These are phyloP conservation scores for Tinamus major DNA, from an alignment of 2,797 vertebrate species.

Conservation along the genomic window DNA sequence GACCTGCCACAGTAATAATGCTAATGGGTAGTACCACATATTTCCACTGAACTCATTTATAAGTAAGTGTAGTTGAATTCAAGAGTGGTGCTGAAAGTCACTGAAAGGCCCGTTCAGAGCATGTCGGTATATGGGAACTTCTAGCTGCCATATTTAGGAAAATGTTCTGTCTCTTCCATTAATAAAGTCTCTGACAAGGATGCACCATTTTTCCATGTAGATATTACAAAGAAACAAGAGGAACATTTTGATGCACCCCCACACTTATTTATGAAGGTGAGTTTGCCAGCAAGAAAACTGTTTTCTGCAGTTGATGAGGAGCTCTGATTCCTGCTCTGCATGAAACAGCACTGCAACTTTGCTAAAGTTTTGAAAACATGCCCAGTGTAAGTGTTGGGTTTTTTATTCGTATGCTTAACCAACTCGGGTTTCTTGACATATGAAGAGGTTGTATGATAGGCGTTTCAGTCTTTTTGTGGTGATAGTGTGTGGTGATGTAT, in stretches of 20 bases:
- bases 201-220: conserved; percentile 77
- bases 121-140: background rate
- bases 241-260: conserved; percentile 92
- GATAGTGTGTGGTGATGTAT: background rate
- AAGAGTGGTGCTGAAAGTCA: background rate
- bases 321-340: background rate
- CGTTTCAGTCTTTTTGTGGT: background rate
- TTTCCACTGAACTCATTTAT: background rate
- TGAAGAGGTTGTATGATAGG: conserved; percentile 6
- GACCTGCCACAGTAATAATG: background rate
- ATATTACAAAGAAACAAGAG: conserved; percentile 94
- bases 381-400: background rate
- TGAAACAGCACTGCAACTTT: background rate
- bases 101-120: background rate
- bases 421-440: background rate
- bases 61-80: background rate
- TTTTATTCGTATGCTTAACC: background rate
- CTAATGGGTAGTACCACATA: background rate
- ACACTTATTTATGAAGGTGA: conserved; percentile 94
- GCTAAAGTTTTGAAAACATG: rapidly evolving
- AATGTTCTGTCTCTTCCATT: conserved; percentile 35
- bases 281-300: conserved; percentile 41
- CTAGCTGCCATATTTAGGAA: background rate
- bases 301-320: conserved; percentile 32
- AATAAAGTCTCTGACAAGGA: conserved; percentile 50